Evolutionary conservation across 2,113 vertebrate genomes (phyloP).

Genomic region (Syrmaticus mikado): DNA sequence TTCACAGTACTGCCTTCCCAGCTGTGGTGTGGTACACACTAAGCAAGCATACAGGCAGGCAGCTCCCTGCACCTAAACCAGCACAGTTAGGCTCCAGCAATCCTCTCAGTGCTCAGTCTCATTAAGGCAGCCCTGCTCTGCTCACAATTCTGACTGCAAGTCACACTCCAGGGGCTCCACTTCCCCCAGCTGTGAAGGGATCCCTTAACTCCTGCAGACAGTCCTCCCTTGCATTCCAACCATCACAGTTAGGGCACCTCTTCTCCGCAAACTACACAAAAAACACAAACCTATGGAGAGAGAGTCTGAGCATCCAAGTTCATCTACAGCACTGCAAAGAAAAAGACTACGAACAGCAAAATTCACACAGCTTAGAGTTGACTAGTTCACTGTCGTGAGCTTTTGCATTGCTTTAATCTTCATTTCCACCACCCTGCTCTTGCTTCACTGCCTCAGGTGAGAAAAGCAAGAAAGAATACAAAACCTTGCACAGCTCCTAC

Average conservation of each 20-base stretch:
- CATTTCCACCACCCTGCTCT: neutral
- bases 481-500: neutral
- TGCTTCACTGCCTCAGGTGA: neutral
- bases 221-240: neutral
- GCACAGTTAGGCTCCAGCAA: neutral
- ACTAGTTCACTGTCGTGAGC: neutral
- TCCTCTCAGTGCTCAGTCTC: too few relatives aligned
- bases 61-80: neutral
- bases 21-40: neutral
- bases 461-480: neutral
- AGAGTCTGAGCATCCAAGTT: neutral
- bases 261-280: rapidly evolving
- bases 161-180: too few relatives aligned
- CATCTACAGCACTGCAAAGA: neutral
- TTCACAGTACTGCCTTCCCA: neutral
- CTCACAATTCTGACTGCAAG: too few relatives aligned
- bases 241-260: neutral
- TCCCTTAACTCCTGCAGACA: too few relatives aligned
- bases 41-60: too few relatives aligned
- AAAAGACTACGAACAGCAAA: neutral
- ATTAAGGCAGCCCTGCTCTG: too few relatives aligned
- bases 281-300: rapidly evolving
- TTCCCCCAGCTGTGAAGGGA: neutral
- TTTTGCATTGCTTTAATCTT: rapidly evolving
- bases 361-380: rapidly evolving